These are phyloP conservation scores for Galerucella calmariensis DNA, from an alignment of 2,888 invertebrate genomes.

Conservation along the genomic window DNA sequence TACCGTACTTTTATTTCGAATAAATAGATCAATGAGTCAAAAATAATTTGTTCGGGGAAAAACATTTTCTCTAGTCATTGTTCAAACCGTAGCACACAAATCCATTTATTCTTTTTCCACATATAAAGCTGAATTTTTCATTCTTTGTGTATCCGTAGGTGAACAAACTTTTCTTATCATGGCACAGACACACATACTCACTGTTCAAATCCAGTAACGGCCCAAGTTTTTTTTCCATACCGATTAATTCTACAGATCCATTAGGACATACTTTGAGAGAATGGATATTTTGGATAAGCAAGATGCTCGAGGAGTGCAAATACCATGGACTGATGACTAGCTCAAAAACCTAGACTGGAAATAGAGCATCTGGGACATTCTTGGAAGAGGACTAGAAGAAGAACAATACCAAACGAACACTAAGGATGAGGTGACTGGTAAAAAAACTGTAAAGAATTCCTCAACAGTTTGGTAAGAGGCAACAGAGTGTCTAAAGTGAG, in stretches of 20 bases:
- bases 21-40: slow-evolving; percentile 14
- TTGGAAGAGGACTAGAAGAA: background rate
- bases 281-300: too few species aligned
- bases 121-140: slow-evolving; percentile 24
- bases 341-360: background rate
- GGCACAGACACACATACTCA: slow-evolving; percentile 7
- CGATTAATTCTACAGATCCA: too few species aligned
- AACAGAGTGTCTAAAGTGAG: too few species aligned
- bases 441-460: too few species aligned
- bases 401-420: background rate
- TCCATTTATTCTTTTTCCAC: slow-evolving; percentile 19
- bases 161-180: slow-evolving; percentile 32
- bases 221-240: too few species aligned
- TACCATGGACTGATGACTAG: background rate
- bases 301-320: background rate
- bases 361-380: background rate
- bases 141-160: slow-evolving; percentile 23
- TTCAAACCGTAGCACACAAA: slow-evolving; percentile 30
- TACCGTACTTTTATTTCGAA: background rate
- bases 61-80: slow-evolving; percentile 14
- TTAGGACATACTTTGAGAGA: too few species aligned
- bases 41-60: slow-evolving; percentile 8
- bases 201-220: slow-evolving; percentile 13
- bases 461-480: too few species aligned
- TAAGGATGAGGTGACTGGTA: too few species aligned